A percentile compares a stretch with the other conserved stretches of the same genome.
Conservation (phyloP, 2,888 invertebrate genomes). For the Polydrusus cervinus region DNA sequence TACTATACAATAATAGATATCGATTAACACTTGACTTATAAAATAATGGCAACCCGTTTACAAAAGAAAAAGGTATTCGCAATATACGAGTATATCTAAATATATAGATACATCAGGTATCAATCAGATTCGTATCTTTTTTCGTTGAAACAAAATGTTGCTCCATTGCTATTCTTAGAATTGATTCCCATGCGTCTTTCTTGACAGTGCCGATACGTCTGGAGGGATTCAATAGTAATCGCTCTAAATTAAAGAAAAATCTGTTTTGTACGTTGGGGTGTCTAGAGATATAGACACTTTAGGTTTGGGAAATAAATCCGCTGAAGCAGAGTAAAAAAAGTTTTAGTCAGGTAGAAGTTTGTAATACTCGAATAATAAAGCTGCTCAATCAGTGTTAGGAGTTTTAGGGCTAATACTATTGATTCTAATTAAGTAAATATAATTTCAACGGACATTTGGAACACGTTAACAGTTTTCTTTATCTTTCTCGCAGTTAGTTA, state of each 20-base stretch:
- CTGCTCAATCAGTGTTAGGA: not conserved
- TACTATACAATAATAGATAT: too few species aligned
- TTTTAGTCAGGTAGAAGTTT: too few species aligned
- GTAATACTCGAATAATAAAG: too few species aligned
- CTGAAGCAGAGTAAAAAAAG: too few species aligned
- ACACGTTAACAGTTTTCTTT: too few species aligned
- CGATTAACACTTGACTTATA: too few species aligned
- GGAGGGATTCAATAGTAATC: constrained; percentile 12
- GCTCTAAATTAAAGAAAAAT: constrained; percentile 21
- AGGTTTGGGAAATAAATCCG: not conserved
- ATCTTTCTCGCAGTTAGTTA: too few species aligned
- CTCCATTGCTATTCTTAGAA: not conserved
- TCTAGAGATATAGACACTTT: not conserved
- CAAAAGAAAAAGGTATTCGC: too few species aligned
- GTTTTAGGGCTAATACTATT: not conserved
- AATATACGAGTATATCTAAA: too few species aligned
- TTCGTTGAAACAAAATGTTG: not conserved
- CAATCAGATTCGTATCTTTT: not conserved
- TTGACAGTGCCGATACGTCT: constrained; percentile 5
- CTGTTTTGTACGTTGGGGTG: not conserved
- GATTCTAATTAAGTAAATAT: not conserved
- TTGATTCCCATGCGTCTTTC: not conserved
- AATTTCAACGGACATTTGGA: too few species aligned
- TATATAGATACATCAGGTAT: too few species aligned
- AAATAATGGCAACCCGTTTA: too few species aligned